Percentiles rank a stretch among this genome's conserved stretches.
Conservation (phyloP, 2,113 vertebrate genomes). For the Xenotilapia longispinis region DNA sequence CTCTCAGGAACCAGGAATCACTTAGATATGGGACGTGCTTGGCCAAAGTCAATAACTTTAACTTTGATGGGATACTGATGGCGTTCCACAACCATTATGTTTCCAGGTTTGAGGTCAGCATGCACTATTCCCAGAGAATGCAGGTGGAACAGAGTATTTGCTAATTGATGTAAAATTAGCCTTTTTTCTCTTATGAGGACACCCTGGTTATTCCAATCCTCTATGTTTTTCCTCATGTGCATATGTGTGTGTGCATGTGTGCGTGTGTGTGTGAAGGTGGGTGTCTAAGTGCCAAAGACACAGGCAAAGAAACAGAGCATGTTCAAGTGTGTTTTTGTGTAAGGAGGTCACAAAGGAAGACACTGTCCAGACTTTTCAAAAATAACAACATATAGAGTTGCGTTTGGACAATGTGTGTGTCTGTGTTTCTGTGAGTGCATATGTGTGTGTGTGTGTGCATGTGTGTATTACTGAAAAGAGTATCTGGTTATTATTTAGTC, state of each 20-base stretch:
- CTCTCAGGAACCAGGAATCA: neutral
- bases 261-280: neutral
- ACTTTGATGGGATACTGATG: neutral
- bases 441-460: neutral
- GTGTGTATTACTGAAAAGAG: slow-evolving; percentile 16
- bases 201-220: neutral
- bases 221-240: neutral
- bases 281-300: neutral
- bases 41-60: neutral
- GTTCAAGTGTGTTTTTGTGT: slow-evolving; percentile 41
- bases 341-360: slow-evolving; percentile 49
- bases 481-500: slow-evolving; percentile 67
- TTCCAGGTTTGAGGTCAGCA: neutral
- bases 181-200: neutral
- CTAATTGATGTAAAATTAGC: neutral
- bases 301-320: neutral
- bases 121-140: neutral
- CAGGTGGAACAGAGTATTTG: neutral
- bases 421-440: neutral
- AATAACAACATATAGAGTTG: slow-evolving; percentile 45
- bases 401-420: neutral
- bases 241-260: neutral
- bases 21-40: neutral
- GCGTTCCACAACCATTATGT: neutral
- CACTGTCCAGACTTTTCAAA: slow-evolving; percentile 57